Percentiles rank a stretch among this genome's conserved stretches.
Evolutionary conservation across 2,113 vertebrate genomes (phyloP).

Genomic region (Anoplopoma fimbria): DNA sequence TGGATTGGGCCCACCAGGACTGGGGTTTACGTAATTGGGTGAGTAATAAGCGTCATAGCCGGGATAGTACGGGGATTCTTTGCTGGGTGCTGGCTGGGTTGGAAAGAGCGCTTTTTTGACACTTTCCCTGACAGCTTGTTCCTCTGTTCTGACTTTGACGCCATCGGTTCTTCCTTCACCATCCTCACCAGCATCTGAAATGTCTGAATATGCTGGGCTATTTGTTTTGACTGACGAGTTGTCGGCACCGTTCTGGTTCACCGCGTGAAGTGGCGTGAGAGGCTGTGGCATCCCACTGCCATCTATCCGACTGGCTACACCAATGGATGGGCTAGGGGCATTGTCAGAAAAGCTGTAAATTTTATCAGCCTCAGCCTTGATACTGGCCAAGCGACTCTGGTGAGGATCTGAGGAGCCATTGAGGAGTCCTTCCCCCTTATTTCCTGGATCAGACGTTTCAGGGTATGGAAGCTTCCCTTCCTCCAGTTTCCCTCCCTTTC

Average conservation of each 20-base stretch:
- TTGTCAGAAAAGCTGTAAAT: slow-evolving; percentile 99
- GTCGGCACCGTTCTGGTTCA: slow-evolving; percentile 95
- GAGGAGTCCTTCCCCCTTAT: slow-evolving; percentile 91
- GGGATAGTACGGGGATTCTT: slow-evolving; percentile 94
- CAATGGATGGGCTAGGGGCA: slow-evolving; percentile 96
- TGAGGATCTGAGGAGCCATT: slow-evolving; percentile 95
- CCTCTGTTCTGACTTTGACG: slow-evolving; percentile 89
- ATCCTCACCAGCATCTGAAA: slow-evolving; percentile 97
- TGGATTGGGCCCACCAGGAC: slow-evolving; percentile 88
- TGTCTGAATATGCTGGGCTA: slow-evolving; percentile 97
- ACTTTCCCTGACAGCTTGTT: slow-evolving; percentile 91
- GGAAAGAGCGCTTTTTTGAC: slow-evolving; percentile 96
- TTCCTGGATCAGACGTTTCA: slow-evolving; percentile 87
- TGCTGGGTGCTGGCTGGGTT: slow-evolving; percentile 88
- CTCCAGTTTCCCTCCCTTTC: slow-evolving; percentile 90
- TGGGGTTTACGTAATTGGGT: slow-evolving; percentile 93
- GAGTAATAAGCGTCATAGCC: slow-evolving; percentile 96
- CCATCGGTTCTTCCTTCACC: slow-evolving; percentile 93
- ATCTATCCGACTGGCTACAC: slow-evolving; percentile 91
- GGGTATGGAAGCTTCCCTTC: slow-evolving; percentile 94
- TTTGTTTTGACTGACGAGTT: slow-evolving; percentile 96
- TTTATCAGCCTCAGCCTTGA: slow-evolving; percentile 98
- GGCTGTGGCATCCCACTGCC: slow-evolving; percentile 89
- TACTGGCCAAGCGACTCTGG: slow-evolving; percentile 97
- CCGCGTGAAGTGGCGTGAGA: slow-evolving; percentile 90